Conservation (phyloP, 2,888 invertebrate genomes). For the Tetranychus truncatus region DNA sequence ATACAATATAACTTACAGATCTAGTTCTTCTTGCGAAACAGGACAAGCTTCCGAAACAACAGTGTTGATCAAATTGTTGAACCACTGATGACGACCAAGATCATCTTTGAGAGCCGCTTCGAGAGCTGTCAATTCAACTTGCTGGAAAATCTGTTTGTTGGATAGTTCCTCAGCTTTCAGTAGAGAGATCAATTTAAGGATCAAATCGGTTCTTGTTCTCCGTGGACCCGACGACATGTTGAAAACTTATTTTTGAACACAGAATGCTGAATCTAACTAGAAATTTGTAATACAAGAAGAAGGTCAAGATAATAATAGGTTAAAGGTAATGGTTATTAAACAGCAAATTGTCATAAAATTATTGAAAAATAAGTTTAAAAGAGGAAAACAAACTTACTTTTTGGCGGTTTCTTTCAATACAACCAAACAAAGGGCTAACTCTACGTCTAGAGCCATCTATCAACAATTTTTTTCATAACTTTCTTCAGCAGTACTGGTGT, state of each 20-base stretch:
- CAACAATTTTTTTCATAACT: too few relatives aligned
- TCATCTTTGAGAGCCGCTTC: conserved; percentile 8
- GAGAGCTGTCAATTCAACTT: conserved; percentile 8
- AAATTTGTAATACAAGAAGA: too few relatives aligned
- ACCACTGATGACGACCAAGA: neutral
- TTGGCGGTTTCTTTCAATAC: too few relatives aligned
- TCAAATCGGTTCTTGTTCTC: neutral
- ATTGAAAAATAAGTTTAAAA: too few relatives aligned
- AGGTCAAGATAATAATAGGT: too few relatives aligned
- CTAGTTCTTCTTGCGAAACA: neutral
- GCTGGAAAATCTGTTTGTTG: neutral
- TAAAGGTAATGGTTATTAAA: too few relatives aligned
- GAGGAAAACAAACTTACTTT: too few relatives aligned
- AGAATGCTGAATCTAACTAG: too few relatives aligned
- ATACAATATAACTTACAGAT: neutral
- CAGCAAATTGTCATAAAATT: too few relatives aligned
- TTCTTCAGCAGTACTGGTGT: too few relatives aligned
- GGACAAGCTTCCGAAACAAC: neutral
- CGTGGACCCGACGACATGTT: neutral
- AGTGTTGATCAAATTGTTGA: neutral
- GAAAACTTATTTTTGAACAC: neutral
- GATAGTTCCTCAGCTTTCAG: neutral
- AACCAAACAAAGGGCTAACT: too few relatives aligned
- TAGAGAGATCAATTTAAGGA: neutral
- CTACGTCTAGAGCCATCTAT: too few relatives aligned